A percentile compares a stretch with the other conserved stretches of the same genome.
Conservation (phyloP, 2,113 vertebrate genomes). For the Strix uralensis region DNA sequence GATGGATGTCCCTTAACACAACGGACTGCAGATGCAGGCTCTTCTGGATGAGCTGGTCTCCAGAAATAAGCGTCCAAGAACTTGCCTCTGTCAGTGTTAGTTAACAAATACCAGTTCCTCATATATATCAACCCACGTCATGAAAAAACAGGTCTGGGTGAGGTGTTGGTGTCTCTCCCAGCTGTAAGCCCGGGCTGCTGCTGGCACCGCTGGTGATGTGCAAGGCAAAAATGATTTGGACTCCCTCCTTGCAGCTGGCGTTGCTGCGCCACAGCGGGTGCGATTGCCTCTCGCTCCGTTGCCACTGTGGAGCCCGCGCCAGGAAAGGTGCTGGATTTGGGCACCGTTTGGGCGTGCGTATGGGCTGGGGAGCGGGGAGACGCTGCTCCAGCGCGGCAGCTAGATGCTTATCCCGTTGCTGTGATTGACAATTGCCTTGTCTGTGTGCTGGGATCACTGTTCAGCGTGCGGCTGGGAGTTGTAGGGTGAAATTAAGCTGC, state of each 20-base stretch:
- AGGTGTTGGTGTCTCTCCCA: background rate
- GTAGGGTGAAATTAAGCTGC: slow-evolving; percentile 6
- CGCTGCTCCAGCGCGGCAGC: background rate
- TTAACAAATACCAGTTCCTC: background rate
- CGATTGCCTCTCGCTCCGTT: accelerated
- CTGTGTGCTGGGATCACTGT: background rate
- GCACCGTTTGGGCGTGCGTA: accelerated
- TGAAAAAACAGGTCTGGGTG: background rate
- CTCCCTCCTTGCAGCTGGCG: background rate
- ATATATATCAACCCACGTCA: accelerated
- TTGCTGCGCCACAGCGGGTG: background rate
- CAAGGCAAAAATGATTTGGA: background rate
- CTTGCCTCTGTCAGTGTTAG: background rate
- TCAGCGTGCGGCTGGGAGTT: background rate
- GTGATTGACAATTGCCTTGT: background rate
- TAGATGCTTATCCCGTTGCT: background rate
- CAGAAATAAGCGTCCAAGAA: background rate
- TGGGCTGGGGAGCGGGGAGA: background rate
- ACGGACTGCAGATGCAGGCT: background rate
- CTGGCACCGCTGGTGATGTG: accelerated
- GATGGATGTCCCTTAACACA: background rate
- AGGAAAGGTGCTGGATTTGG: background rate
- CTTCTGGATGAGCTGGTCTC: background rate
- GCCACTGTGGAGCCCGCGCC: accelerated
- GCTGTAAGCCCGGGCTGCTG: background rate